Conservation (phyloP, 2,797 vertebrate species). For the Cryptoprocta ferox region DNA sequence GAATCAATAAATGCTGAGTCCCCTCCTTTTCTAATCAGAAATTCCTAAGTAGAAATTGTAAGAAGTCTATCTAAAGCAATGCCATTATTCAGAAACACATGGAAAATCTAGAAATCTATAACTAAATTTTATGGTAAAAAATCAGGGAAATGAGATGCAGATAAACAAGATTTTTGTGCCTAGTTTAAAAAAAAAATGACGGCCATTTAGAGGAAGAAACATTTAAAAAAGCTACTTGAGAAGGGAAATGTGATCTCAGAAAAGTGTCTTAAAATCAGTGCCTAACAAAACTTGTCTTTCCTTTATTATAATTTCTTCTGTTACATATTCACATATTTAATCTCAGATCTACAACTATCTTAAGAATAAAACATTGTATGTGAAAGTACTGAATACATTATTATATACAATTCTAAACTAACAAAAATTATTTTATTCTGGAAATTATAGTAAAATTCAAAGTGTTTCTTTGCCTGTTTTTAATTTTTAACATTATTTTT, state of each 20-base stretch:
- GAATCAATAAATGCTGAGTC: constrained; percentile 9
- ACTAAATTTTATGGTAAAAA: background rate
- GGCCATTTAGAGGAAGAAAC: background rate
- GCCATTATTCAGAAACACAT: background rate
- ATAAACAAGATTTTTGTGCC: background rate
- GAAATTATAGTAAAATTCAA: constrained; percentile 24
- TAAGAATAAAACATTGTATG: background rate
- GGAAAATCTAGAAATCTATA: background rate
- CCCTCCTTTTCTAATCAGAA: background rate
- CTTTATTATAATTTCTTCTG: background rate
- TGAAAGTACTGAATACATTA: background rate
- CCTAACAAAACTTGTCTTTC: background rate
- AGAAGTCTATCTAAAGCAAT: constrained; percentile 25
- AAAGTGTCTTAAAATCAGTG: background rate
- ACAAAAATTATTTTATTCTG: background rate
- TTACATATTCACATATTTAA: background rate
- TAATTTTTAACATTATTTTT: background rate
- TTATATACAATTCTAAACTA: background rate
- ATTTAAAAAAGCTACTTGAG: background rate
- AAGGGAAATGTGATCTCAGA: background rate
- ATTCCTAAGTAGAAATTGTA: background rate
- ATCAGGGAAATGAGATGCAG: background rate
- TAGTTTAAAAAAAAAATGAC: background rate
- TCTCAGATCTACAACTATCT: background rate
- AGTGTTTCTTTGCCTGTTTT: background rate